Evolutionary conservation across 2,888 invertebrate genomes (phyloP).

Genomic region (Thysanoteuthis rhombus): DNA sequence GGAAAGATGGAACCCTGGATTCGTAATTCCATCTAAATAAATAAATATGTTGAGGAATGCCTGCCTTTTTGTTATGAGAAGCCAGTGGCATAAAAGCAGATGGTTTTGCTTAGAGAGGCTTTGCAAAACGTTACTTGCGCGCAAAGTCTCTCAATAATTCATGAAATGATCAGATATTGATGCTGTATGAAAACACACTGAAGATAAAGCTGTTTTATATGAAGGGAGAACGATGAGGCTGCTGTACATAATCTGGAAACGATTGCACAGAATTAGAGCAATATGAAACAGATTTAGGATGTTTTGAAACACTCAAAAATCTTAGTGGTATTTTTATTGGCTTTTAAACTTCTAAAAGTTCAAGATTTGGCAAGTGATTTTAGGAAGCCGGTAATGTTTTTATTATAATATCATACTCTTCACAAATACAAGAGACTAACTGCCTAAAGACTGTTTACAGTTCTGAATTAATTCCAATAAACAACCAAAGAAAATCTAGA

Average conservation of each 20-base stretch:
- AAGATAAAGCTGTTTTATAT: neutral
- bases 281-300: too few species aligned
- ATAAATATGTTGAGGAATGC: slow-evolving; percentile 12
- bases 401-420: too few species aligned
- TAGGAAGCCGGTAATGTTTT: too few species aligned
- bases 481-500: too few species aligned
- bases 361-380: too few species aligned
- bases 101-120: neutral
- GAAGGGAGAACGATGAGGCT: neutral
- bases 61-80: neutral
- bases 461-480: too few species aligned
- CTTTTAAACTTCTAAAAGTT: too few species aligned
- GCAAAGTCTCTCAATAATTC: neutral
- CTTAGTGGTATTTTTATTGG: too few species aligned
- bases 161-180: slow-evolving; percentile 12
- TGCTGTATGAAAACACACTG: neutral
- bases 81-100: neutral
- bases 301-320: too few species aligned
- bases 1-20: neutral
- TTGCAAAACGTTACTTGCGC: neutral
- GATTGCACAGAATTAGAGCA: neutral
- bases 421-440: too few species aligned
- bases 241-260: neutral
- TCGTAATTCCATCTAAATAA: neutral
- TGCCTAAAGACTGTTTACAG: too few species aligned